These are phyloP conservation scores for Ochropleura plecta DNA, from an alignment of 2,888 invertebrate genomes.

Conservation along the genomic window DNA sequence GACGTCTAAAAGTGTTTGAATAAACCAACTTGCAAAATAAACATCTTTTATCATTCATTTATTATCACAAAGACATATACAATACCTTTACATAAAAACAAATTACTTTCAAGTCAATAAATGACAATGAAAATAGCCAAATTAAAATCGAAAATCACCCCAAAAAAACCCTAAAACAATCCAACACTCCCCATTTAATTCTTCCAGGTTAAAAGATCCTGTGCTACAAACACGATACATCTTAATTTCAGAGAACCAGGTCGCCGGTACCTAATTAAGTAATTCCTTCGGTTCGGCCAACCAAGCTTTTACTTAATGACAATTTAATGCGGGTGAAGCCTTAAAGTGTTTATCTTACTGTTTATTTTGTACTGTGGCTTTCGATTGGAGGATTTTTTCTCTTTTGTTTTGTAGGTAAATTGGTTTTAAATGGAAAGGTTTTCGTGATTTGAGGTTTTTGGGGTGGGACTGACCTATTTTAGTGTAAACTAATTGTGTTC, in stretches of 20 bases:
- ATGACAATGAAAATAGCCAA: neutral
- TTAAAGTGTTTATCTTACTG: conserved; percentile 73
- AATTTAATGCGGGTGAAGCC: conserved; percentile 83
- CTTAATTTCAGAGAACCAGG: conserved; percentile 75
- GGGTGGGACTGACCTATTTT: conserved; percentile 13
- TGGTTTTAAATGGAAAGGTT: conserved; percentile 17
- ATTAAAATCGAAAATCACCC: neutral
- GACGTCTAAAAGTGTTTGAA: no score
- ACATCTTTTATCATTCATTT: no score
- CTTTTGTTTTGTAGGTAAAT: conserved; percentile 11
- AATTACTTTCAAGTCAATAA: neutral
- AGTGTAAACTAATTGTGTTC: neutral
- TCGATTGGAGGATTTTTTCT: conserved; percentile 6
- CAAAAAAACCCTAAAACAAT: conserved; percentile 9
- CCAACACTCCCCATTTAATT: conserved; percentile 22
- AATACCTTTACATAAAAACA: no score
- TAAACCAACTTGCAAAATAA: no score
- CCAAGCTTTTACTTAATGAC: conserved; percentile 86
- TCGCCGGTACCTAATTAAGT: conserved; percentile 83
- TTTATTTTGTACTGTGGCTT: conserved; percentile 50
- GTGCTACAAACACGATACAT: conserved; percentile 76
- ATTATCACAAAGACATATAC: no score
- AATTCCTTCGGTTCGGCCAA: conserved; percentile 78
- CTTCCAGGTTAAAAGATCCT: conserved; percentile 68
- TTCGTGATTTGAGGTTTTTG: neutral